phyloP scores from a whole-genome alignment of 2,113 vertebrate species.

The Cebus imitator region DNA sequence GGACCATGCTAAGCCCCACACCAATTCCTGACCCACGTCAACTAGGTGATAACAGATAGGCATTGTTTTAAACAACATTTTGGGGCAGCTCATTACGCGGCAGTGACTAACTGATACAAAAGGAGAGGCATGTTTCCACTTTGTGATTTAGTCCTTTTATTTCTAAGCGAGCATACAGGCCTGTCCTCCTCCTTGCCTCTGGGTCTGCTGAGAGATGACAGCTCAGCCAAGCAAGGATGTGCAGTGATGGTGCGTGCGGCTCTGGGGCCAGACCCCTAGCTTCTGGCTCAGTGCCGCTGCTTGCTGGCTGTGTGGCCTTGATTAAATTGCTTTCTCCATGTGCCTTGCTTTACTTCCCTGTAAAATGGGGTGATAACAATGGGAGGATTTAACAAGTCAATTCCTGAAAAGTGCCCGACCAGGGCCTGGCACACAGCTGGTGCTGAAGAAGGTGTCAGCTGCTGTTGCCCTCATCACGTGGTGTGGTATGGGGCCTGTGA shows the following conservation, averaged over 20 bases:
- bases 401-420: background rate
- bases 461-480: fast-evolving
- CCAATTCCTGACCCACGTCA: background rate
- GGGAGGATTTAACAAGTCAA: background rate
- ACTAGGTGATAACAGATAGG: background rate
- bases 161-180: background rate
- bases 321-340: background rate
- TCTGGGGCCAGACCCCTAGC: background rate
- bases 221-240: background rate
- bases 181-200: background rate
- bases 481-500: fast-evolving
- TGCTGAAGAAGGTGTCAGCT: fast-evolving
- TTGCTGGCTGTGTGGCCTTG: background rate
- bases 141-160: background rate
- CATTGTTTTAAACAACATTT: background rate
- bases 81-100: background rate
- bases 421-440: background rate
- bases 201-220: background rate
- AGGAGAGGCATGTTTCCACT: background rate
- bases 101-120: background rate
- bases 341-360: background rate
- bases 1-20: background rate
- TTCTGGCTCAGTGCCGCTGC: no score
- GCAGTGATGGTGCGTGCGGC: background rate
- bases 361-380: background rate